Conservation (phyloP, 2,888 invertebrate genomes). For the Diogma glabrata region DNA sequence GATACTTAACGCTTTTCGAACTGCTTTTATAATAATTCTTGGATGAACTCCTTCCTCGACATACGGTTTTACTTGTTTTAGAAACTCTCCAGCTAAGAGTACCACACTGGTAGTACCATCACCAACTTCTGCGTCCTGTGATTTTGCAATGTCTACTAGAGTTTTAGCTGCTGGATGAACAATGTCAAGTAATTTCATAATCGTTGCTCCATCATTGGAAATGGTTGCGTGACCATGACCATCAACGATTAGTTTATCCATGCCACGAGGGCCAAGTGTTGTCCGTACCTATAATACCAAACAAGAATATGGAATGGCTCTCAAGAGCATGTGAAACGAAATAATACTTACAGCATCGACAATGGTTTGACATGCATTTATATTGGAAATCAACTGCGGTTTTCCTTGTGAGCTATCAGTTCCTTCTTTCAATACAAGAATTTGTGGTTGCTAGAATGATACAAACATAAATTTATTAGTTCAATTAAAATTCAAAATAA, state of each 20-base stretch:
- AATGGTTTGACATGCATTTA: conserved; percentile 91
- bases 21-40: conserved; percentile 79
- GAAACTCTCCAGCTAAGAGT: conserved; percentile 84
- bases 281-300: conserved; percentile 52
- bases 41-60: conserved; percentile 96
- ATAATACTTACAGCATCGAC: conserved; percentile 70
- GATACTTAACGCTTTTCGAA: conserved; percentile 71
- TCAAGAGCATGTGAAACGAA: background rate
- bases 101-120: conserved; percentile 99
- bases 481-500: background rate
- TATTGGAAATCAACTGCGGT: conserved; percentile 91
- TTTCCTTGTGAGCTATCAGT: conserved; percentile 94
- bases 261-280: conserved; percentile 94
- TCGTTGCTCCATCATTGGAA: conserved; percentile 98
- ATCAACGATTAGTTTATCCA: conserved; percentile 98
- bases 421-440: conserved; percentile 93
- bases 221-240: conserved; percentile 85
- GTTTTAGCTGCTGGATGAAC: conserved; percentile 98
- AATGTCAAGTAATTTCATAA: conserved; percentile 94
- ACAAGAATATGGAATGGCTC: background rate
- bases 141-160: conserved; percentile 96
- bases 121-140: conserved; percentile 97
- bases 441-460: conserved; percentile 82
- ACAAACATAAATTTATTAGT: conserved; percentile 13
- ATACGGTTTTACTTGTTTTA: conserved; percentile 89